phyloP scores from a whole-genome alignment of 2,888 invertebrate genomes.

The Tubulanus polymorphus region DNA sequence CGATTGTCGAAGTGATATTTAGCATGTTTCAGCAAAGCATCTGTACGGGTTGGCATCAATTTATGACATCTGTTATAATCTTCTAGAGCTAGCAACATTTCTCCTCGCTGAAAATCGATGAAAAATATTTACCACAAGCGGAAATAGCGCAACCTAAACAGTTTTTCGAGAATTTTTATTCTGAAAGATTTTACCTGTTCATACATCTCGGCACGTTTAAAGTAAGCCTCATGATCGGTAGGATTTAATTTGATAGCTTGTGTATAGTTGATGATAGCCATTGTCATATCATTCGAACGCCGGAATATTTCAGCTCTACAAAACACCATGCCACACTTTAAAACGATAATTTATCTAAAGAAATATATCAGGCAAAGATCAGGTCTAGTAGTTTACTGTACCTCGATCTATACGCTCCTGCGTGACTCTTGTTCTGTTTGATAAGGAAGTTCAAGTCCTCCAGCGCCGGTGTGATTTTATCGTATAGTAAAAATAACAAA shows the following conservation, averaged over 20 bases:
- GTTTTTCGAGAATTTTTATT: too few relatives aligned
- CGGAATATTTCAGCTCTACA: conserved; percentile 44
- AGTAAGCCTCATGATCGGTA: conserved; percentile 46
- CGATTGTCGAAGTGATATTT: conserved; percentile 47
- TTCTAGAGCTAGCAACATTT: conserved; percentile 49
- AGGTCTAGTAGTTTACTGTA: conserved; percentile 17
- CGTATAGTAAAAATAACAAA: conserved; percentile 46
- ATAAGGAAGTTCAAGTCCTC: conserved; percentile 49
- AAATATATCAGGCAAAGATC: neutral
- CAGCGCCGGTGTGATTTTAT: conserved; percentile 43
- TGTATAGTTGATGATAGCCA: conserved; percentile 50
- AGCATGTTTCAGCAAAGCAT: conserved; percentile 48
- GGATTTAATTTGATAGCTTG: conserved; percentile 51
- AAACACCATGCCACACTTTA: neutral
- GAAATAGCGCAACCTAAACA: too few relatives aligned
- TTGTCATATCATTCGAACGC: conserved; percentile 39
- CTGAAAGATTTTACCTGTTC: conserved; percentile 45
- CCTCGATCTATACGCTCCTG: conserved; percentile 50
- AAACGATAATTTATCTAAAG: neutral
- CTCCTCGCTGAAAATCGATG: conserved; percentile 32
- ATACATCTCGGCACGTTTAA: conserved; percentile 48
- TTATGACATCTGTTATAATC: conserved; percentile 47
- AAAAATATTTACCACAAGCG: too few relatives aligned
- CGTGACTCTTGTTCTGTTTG: conserved; percentile 44
- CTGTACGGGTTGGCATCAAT: conserved; percentile 43